Conservation (phyloP, 2,797 vertebrate species). For the Gastrophryne carolinensis region DNA sequence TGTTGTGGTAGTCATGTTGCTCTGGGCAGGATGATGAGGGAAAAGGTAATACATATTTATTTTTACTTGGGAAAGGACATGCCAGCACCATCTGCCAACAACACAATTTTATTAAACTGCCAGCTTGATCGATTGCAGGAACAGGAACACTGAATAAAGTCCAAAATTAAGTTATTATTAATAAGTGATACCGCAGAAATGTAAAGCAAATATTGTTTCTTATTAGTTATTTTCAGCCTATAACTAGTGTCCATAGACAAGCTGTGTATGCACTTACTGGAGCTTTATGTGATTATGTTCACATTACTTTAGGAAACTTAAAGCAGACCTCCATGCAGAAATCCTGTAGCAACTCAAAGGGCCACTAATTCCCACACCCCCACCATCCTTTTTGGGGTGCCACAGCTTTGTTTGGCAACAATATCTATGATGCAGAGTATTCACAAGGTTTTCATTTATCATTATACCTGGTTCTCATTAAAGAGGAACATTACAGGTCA, state of each 20-base stretch:
- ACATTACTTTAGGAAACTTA: too few species aligned
- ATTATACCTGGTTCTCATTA: too few species aligned
- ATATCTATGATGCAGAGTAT: too few species aligned
- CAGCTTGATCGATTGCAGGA: conserved; percentile 56
- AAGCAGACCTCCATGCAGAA: too few species aligned
- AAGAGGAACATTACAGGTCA: too few species aligned
- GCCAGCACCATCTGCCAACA: conserved; percentile 50
- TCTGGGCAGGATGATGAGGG: conserved; percentile 23
- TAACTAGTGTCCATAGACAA: not conserved
- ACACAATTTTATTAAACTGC: conserved; percentile 58
- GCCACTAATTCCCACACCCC: too few species aligned
- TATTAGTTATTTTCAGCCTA: not conserved
- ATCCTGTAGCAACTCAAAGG: too few species aligned
- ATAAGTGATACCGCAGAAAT: conserved; percentile 53
- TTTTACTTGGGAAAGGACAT: conserved; percentile 47
- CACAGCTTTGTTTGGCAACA: too few species aligned
- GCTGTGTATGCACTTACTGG: too few species aligned
- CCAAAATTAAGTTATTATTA: conserved; percentile 41
- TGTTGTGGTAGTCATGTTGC: not conserved
- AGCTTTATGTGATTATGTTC: too few species aligned
- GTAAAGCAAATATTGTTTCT: conserved; percentile 48
- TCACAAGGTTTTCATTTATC: too few species aligned
- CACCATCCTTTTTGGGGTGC: too few species aligned
- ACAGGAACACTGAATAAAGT: conserved; percentile 40
- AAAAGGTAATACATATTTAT: conserved; percentile 46